phyloP scores from a whole-genome alignment of 2,888 invertebrate species.

The Chirona hameri region DNA sequence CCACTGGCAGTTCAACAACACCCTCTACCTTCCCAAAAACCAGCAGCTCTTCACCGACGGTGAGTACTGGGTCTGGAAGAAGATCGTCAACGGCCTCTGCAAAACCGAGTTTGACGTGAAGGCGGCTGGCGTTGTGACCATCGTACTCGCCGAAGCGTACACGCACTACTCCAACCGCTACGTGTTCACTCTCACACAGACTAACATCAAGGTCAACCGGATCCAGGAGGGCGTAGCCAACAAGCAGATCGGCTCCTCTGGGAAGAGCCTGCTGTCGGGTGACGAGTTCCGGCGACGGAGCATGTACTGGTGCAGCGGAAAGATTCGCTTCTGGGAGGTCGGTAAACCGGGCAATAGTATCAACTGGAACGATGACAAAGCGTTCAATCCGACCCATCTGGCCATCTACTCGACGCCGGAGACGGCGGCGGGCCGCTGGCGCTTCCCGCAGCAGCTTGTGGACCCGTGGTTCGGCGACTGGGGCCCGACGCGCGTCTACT shows the following conservation, averaged over 20 bases:
- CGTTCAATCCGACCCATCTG: neutral
- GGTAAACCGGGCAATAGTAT: too few relatives aligned
- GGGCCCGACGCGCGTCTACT: neutral
- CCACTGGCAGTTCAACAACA: neutral
- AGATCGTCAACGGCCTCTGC: neutral
- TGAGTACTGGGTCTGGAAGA: neutral
- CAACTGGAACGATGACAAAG: neutral
- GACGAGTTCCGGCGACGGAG: neutral
- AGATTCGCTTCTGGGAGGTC: neutral
- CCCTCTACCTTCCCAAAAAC: neutral
- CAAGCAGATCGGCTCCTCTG: neutral
- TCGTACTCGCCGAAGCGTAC: neutral
- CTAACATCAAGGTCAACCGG: neutral
- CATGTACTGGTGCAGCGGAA: neutral
- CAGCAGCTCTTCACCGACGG: constrained; percentile 22
- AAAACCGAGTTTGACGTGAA: neutral
- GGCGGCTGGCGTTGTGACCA: neutral
- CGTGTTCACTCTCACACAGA: neutral
- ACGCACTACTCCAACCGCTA: neutral
- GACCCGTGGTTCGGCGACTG: constrained; percentile 22
- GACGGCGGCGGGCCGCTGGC: neutral
- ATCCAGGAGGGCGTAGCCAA: neutral
- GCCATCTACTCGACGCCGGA: neutral
- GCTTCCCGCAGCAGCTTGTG: neutral
- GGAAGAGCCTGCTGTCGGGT: neutral